Conservation (phyloP, 1,140 invertebrate genomes). For the Laodelphax striatellus region DNA sequence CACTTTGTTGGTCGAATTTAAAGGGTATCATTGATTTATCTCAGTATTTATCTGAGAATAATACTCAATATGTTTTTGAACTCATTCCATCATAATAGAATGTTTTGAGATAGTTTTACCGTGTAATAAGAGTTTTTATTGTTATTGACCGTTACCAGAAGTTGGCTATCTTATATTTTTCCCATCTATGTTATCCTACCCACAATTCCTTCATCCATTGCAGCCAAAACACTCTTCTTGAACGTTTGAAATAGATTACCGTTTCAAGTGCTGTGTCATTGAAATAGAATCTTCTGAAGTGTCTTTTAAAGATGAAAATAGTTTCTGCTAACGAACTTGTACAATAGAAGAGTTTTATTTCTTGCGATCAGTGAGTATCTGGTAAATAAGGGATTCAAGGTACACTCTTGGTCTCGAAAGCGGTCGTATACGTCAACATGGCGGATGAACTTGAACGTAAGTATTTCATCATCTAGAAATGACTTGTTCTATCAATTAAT, state of each 20-base stretch:
- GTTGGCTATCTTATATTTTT: no score
- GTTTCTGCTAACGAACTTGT: neutral
- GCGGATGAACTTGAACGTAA: constrained; percentile 27
- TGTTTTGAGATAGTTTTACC: no score
- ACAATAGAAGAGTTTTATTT: neutral
- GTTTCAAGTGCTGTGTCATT: neutral
- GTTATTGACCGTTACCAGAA: no score
- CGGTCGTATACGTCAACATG: constrained; percentile 22
- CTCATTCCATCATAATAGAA: no score
- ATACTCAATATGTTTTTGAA: no score
- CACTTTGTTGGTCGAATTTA: no score
- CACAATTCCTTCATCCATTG: neutral
- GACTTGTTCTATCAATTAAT: no score
- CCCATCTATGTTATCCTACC: neutral
- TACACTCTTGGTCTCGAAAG: neutral
- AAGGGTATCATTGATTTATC: no score
- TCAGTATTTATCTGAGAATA: no score
- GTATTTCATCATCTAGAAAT: constrained; percentile 8
- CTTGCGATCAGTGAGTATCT: neutral
- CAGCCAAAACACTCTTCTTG: neutral
- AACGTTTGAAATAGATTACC: neutral
- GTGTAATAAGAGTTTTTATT: no score
- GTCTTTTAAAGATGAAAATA: neutral
- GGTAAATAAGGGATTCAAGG: neutral
- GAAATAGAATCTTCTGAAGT: neutral